phyloP scores from a whole-genome alignment of 2,113 vertebrate genomes.

The Syngnathus scovelli region DNA sequence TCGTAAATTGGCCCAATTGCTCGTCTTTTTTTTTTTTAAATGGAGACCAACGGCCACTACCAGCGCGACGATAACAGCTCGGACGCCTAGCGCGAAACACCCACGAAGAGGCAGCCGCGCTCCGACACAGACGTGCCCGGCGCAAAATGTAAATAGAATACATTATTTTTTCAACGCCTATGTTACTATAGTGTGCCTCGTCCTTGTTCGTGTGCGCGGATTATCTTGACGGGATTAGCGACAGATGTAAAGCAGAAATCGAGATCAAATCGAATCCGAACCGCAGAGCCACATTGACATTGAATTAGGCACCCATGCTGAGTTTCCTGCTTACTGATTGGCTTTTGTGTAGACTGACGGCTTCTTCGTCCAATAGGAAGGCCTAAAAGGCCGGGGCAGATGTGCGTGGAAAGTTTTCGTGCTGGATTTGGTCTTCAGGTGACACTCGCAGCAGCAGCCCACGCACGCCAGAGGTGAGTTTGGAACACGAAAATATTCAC shows the following conservation, averaged over 20 bases:
- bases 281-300: not conserved
- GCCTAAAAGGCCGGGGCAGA: not conserved
- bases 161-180: no score
- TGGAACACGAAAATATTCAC: not conserved
- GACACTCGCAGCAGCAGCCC: not conserved
- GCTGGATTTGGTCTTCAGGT: not conserved
- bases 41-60: constrained; percentile 68
- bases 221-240: not conserved
- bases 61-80: constrained; percentile 45
- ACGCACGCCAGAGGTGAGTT: not conserved
- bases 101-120: constrained; percentile 57
- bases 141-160: not conserved
- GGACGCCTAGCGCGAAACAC: constrained; percentile 53
- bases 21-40: constrained; percentile 20
- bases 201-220: not conserved
- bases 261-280: constrained; percentile 2
- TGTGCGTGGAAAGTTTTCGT: not conserved
- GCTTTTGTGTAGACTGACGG: not conserved
- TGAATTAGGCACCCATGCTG: not conserved
- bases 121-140: constrained; percentile 50
- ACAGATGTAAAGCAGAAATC: constrained; percentile 13
- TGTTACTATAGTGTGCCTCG: not conserved
- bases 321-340: not conserved
- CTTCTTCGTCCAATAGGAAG: not conserved
- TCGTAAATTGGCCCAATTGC: not conserved